Evolutionary conservation across 1,140 invertebrate species (phyloP).

Genomic region (Rhagoletis zephyria): DNA sequence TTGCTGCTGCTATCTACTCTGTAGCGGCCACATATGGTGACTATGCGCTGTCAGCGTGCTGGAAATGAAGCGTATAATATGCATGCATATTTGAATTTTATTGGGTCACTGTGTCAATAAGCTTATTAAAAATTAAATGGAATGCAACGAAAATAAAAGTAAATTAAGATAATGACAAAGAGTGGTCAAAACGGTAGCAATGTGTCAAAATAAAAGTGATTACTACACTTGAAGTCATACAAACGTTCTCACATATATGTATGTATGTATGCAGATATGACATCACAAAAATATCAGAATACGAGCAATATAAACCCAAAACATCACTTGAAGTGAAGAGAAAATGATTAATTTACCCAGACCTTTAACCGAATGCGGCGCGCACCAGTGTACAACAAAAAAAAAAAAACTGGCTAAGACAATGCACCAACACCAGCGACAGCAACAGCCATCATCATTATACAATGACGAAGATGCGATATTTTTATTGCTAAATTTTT

Average conservation of each 20-base stretch:
- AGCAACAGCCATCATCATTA: not conserved
- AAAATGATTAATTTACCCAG: conserved; percentile 48
- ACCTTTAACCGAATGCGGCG: conserved; percentile 36
- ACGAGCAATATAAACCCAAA: not conserved
- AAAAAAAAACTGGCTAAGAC: not conserved
- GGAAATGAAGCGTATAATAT: conserved; percentile 53
- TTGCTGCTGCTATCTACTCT: not conserved
- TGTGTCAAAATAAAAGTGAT: conserved; percentile 50
- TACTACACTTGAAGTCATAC: conserved; percentile 14
- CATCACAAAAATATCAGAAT: not conserved
- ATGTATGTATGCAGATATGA: not conserved
- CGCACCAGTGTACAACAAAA: not conserved
- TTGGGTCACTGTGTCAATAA: conserved; percentile 69
- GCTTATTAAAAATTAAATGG: conserved; percentile 34
- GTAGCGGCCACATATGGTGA: not conserved
- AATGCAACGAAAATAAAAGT: conserved; percentile 63
- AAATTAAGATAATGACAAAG: conserved; percentile 56
- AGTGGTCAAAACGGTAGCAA: conserved; percentile 24
- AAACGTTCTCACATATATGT: not conserved
- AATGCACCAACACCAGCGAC: not conserved
- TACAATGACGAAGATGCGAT: not conserved
- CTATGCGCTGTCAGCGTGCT: not conserved
- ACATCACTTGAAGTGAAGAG: conserved; percentile 33
- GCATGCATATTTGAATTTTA: conserved; percentile 63
- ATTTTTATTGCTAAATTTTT: conserved; percentile 39